These are phyloP conservation scores for Hydropsyche tenuis DNA, from an alignment of 1,140 invertebrate genomes.

Conservation along the genomic window DNA sequence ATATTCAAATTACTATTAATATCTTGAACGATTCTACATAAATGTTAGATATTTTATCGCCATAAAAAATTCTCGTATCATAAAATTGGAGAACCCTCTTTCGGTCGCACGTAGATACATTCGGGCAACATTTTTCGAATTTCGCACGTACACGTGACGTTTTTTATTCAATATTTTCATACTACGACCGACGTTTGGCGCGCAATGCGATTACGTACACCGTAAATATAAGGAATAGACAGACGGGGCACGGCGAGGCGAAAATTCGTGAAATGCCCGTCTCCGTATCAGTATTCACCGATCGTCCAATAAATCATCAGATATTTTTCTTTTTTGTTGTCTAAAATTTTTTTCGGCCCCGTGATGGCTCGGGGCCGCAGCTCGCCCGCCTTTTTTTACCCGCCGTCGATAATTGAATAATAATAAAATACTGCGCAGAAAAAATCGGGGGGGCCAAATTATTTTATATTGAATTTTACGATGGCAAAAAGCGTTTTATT, in stretches of 20 bases:
- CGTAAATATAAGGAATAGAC: too few relatives aligned
- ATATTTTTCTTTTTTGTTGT: conserved; percentile 19
- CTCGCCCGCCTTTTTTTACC: not conserved
- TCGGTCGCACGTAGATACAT: too few relatives aligned
- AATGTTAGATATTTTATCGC: too few relatives aligned
- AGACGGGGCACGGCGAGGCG: not conserved
- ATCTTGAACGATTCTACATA: too few relatives aligned
- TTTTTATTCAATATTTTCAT: too few relatives aligned
- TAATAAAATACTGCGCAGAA: conserved; percentile 21
- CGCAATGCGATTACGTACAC: too few relatives aligned
- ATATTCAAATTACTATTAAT: too few relatives aligned
- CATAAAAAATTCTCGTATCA: too few relatives aligned
- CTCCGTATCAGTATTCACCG: conserved; percentile 11
- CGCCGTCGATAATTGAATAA: conserved; percentile 40
- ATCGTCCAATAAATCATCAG: conserved; percentile 15
- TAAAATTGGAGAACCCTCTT: too few relatives aligned
- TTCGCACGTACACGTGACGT: too few relatives aligned
- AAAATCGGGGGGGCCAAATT: conserved; percentile 31
- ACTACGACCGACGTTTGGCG: too few relatives aligned
- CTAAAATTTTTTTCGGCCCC: conserved; percentile 2
- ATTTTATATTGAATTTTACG: conserved; percentile 42
- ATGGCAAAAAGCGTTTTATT: conserved; percentile 42
- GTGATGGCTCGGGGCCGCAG: conserved; percentile 10
- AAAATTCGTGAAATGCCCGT: conserved; percentile 13
- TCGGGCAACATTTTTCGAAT: too few relatives aligned